These are phyloP conservation scores for Temnothorax longispinosus DNA, from an alignment of 1,140 invertebrate genomes.

Conservation along the genomic window DNA sequence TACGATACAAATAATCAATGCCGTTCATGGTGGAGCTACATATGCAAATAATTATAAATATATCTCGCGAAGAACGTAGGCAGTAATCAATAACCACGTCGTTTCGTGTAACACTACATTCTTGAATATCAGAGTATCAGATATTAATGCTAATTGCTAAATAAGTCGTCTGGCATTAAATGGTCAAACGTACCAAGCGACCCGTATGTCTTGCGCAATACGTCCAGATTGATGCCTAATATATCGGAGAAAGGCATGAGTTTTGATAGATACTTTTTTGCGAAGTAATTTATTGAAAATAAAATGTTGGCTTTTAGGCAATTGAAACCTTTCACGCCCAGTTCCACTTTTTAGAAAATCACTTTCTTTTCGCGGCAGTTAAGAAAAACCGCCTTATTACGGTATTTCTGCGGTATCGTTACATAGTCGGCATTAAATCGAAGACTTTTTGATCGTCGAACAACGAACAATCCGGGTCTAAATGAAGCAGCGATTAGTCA, in stretches of 20 bases:
- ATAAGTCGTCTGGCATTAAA: neutral
- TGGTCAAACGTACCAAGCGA: neutral
- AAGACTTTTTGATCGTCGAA: neutral
- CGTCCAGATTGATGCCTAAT: neutral
- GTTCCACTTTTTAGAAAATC: neutral
- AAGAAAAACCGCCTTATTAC: slow-evolving; percentile 1
- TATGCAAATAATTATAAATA: slow-evolving; percentile 21
- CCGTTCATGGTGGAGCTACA: no score
- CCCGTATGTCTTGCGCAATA: neutral
- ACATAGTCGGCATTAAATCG: neutral
- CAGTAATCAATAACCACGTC: neutral
- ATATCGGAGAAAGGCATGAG: slow-evolving; percentile 7
- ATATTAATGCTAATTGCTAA: slow-evolving; percentile 40
- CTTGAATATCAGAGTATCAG: slow-evolving; percentile 21
- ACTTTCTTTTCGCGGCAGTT: slow-evolving; percentile 16
- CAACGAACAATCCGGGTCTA: neutral
- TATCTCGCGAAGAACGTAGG: neutral
- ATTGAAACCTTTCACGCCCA: neutral
- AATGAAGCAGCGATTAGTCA: slow-evolving; percentile 33
- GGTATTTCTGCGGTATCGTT: neutral
- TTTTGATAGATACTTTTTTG: neutral
- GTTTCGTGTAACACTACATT: slow-evolving; percentile 29
- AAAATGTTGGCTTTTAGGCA: neutral
- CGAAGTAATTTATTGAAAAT: neutral
- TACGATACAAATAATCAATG: neutral